Percentiles rank a stretch among this genome's conserved stretches.
Evolutionary conservation across 2,888 invertebrate genomes (phyloP).

Genomic region (Aleiodes testaceus): DNA sequence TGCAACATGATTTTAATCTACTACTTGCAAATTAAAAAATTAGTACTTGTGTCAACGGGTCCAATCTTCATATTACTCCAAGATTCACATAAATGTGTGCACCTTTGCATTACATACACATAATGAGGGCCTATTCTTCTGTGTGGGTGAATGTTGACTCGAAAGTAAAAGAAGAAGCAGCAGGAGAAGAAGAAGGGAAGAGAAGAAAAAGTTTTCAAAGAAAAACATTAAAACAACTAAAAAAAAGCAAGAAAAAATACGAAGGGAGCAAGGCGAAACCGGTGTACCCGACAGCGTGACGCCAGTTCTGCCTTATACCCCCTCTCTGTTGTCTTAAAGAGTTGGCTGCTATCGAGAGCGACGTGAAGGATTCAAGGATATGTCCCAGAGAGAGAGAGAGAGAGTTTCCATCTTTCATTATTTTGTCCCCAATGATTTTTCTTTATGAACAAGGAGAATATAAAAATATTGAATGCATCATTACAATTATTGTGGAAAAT

Average conservation of each 20-base stretch:
- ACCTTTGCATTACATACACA: conserved; percentile 20
- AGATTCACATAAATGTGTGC: conserved; percentile 18
- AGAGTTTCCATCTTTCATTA: conserved; percentile 31
- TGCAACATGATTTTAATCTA: not conserved
- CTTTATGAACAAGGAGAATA: conserved; percentile 18
- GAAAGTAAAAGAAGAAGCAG: conserved; percentile 16
- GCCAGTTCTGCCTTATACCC: conserved; percentile 62
- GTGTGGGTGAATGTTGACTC: conserved; percentile 37
- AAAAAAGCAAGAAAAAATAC: conserved; percentile 42
- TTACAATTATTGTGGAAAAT: not conserved
- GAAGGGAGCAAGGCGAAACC: conserved; percentile 67
- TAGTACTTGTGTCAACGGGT: not conserved
- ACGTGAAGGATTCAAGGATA: conserved; percentile 45
- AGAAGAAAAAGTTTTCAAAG: conserved; percentile 42
- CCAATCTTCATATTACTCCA: conserved; percentile 9
- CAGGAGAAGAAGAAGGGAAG: conserved; percentile 43
- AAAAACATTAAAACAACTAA: conserved; percentile 43
- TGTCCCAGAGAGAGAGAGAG: conserved; percentile 41
- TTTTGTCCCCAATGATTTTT: conserved; percentile 19
- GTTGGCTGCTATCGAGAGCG: conserved; percentile 14
- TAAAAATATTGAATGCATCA: conserved; percentile 11
- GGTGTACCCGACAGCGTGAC: conserved; percentile 73
- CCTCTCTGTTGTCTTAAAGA: conserved; percentile 34
- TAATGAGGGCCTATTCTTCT: conserved; percentile 21
- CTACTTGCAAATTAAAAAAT: not conserved